Evolutionary conservation across 1,140 invertebrate genomes (phyloP).

Genomic region (Zaprionus nigranus): DNA sequence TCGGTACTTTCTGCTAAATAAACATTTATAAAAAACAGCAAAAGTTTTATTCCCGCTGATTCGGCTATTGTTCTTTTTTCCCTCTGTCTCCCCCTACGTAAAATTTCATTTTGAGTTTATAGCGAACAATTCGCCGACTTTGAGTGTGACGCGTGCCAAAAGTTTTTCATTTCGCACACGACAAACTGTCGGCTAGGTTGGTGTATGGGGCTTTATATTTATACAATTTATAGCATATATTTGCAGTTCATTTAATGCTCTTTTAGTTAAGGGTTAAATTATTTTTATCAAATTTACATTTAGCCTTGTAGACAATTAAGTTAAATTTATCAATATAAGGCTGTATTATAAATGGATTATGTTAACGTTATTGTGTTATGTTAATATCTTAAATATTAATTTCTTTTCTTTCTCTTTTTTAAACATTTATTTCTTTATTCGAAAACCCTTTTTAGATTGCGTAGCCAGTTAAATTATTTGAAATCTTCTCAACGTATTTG

Average conservation of each 20-base stretch:
- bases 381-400: background rate
- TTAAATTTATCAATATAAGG: background rate
- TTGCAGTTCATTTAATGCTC: background rate
- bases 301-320: background rate
- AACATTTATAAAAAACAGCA: slow-evolving; percentile 75
- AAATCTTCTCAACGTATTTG: slow-evolving; percentile 10
- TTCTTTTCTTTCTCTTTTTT: background rate
- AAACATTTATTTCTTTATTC: background rate
- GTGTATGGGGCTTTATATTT: background rate
- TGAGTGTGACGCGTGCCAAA: slow-evolving; percentile 68
- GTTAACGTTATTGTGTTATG: background rate
- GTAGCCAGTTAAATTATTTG: background rate
- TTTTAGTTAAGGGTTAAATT: background rate
- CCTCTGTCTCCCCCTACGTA: background rate
- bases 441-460: background rate
- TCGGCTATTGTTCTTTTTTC: slow-evolving; percentile 46
- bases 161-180: slow-evolving; percentile 50
- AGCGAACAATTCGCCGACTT: slow-evolving; percentile 57
- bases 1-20: slow-evolving; percentile 66
- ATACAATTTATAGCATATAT: slow-evolving; percentile 12
- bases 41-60: slow-evolving; percentile 78
- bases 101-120: slow-evolving; percentile 76
- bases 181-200: slow-evolving; percentile 13
- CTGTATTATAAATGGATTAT: too few relatives aligned
- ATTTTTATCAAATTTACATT: background rate